These are phyloP conservation scores for Aphelinus certus DNA, from an alignment of 1,140 invertebrate genomes.

Conservation along the genomic window DNA sequence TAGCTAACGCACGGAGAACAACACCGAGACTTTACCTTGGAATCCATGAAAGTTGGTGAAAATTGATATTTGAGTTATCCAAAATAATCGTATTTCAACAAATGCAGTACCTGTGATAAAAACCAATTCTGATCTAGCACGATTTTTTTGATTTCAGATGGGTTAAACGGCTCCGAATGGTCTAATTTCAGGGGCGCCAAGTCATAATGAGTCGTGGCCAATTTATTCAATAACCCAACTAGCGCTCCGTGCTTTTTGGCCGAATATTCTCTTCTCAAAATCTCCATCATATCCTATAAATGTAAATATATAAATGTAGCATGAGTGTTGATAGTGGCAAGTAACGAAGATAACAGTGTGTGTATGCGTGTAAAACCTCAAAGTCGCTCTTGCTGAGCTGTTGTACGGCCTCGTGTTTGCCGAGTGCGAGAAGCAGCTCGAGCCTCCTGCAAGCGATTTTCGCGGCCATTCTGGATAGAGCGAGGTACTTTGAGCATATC, in stretches of 20 bases:
- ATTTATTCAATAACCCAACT: conserved; percentile 70
- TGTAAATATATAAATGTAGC: background rate
- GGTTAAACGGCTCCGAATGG: conserved; percentile 62
- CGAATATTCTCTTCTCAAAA: conserved; percentile 64
- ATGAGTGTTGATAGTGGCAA: no score
- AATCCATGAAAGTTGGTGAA: no score
- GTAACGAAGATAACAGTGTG: no score
- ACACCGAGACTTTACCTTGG: conserved; percentile 61
- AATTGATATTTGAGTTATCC: no score
- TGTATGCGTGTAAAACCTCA: conserved; percentile 43
- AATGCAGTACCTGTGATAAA: conserved; percentile 61
- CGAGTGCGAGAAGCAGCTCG: conserved; percentile 71
- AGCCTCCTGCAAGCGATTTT: conserved; percentile 72
- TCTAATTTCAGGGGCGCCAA: conserved; percentile 63
- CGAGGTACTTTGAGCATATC: conserved; percentile 69
- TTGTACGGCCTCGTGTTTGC: conserved; percentile 62
- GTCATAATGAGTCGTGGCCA: conserved; percentile 67
- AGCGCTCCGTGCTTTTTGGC: conserved; percentile 69
- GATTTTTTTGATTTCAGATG: conserved; percentile 62
- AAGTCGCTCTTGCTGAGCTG: conserved; percentile 72
- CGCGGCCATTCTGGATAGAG: conserved; percentile 69
- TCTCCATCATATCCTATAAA: conserved; percentile 62
- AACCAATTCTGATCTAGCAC: conserved; percentile 68
- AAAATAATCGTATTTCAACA: no score
- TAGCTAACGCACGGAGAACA: conserved; percentile 54